Evolutionary conservation across 2,888 invertebrate genomes (phyloP).

Genomic region (Pandemis cinnamomeana): DNA sequence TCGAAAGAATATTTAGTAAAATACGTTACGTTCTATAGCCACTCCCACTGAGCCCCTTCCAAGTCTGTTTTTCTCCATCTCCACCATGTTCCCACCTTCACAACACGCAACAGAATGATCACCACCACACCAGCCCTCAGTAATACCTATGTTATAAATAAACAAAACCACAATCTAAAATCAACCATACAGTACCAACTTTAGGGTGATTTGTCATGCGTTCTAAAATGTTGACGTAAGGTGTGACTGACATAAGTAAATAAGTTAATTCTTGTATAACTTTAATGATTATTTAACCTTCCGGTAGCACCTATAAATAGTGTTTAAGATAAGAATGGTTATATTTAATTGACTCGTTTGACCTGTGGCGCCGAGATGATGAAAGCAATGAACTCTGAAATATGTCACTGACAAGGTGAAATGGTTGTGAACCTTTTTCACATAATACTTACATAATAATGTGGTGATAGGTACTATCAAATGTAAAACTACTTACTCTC

Average conservation of each 20-base stretch:
- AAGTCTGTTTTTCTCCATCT: slow-evolving; percentile 16
- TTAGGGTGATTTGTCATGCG: neutral
- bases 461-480: too few relatives aligned
- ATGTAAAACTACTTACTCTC: too few relatives aligned
- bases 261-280: slow-evolving; percentile 13
- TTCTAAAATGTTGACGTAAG: neutral
- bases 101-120: slow-evolving; percentile 28
- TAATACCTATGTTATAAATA: slow-evolving; percentile 27
- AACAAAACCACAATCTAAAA: neutral
- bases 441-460: too few relatives aligned
- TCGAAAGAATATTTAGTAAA: neutral
- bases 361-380: neutral
- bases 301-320: slow-evolving; percentile 18
- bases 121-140: slow-evolving; percentile 3
- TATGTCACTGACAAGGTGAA: neutral
- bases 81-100: slow-evolving; percentile 26
- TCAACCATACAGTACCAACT: neutral
- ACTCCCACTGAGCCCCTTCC: slow-evolving; percentile 33
- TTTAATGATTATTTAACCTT: slow-evolving; percentile 25
- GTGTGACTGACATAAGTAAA: slow-evolving; percentile 30
- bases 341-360: slow-evolving; percentile 15
- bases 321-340: slow-evolving; percentile 1
- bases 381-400: neutral
- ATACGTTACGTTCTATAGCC: slow-evolving; percentile 38
- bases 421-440: too few relatives aligned